Base-by-base conservation (phyloP, 2,888 invertebrate genomes). In the Apantesis nais region DNA sequence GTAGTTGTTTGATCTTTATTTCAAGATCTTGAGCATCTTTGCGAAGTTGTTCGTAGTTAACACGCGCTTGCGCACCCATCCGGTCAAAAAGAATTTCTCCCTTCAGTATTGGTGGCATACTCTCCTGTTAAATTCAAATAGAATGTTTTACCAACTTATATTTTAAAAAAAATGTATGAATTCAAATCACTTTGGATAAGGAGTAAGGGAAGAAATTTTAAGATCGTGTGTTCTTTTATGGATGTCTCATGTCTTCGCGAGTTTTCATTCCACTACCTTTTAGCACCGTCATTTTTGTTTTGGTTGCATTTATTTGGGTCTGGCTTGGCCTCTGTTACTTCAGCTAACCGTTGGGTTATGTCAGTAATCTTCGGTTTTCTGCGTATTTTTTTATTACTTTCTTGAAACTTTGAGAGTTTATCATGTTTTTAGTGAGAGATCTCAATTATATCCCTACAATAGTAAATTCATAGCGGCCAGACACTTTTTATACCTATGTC, bases 11-110 rank as follows among this genome's bases (percentile, higher is more conserved):
- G 85, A 99, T 98, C 94, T 98, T 98, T 74, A 97, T 93, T 86
- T 99, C 98, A 75, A 98, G 96, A 85, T 98, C 98, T 76, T 96
- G 95, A 19, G 98, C 97, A 89, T 99, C 98, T 85, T 98, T 97
- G 86, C 97, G 96, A 67, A 99, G 96, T 70, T 97, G 96, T 74
- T 98, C 98, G 89, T 97, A 96, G 84, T 97, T 96, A 67, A 97
- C 96, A 74, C 97, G 96, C 70, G 98, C 96, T 85, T 97, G 97
- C 70, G 94, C 82, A 1, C 93, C 94, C 94, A 97, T 96, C 74
- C 98, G 95, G 90, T 98, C 97, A 88, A 97, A 96, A 73, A 99
- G 96, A 88, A 99, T 95, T 90, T 98, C 98, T 85, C 98, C 97
- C 83, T 97, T 97, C 78, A 98, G 94, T 16, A 97, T 96, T 16